Evolutionary conservation across 2,888 invertebrate genomes (phyloP).

Genomic region (Nasonia oneida): DNA sequence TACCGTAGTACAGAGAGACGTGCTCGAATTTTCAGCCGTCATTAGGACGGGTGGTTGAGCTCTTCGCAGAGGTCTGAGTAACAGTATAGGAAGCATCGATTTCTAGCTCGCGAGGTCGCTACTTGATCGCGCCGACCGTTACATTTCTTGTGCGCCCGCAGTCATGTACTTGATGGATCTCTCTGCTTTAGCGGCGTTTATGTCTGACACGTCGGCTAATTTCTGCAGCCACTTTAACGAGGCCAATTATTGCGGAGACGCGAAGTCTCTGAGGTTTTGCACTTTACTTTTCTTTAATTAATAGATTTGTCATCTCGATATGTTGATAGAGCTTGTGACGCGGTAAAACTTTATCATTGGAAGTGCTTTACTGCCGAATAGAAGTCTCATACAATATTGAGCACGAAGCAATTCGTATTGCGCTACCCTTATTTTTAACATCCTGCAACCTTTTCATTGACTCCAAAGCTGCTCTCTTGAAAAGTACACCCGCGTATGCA

Average conservation of each 20-base stretch:
- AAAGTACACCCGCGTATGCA: not conserved
- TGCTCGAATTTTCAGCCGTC: not conserved
- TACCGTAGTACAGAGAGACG: not conserved
- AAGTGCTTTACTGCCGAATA: too few species aligned
- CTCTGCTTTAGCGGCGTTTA: not conserved
- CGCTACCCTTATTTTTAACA: too few species aligned
- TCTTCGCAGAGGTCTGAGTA: not conserved
- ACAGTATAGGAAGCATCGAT: constrained; percentile 17
- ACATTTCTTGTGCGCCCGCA: not conserved
- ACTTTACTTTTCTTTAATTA: too few species aligned
- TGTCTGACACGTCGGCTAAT: not conserved
- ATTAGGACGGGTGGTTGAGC: not conserved
- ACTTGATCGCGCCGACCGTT: not conserved
- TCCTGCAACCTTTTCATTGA: too few species aligned
- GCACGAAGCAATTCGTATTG: too few species aligned
- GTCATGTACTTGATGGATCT: not conserved
- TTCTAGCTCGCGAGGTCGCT: not conserved
- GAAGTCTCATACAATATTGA: too few species aligned
- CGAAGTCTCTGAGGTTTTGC: not conserved
- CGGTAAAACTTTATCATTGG: too few species aligned
- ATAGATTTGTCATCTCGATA: too few species aligned
- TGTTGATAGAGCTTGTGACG: too few species aligned
- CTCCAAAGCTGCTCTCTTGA: not conserved
- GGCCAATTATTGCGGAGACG: not conserved
- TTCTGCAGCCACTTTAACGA: not conserved